Base-by-base conservation (phyloP, 2,888 invertebrate species). In the Dendrolimus pini region DNA sequence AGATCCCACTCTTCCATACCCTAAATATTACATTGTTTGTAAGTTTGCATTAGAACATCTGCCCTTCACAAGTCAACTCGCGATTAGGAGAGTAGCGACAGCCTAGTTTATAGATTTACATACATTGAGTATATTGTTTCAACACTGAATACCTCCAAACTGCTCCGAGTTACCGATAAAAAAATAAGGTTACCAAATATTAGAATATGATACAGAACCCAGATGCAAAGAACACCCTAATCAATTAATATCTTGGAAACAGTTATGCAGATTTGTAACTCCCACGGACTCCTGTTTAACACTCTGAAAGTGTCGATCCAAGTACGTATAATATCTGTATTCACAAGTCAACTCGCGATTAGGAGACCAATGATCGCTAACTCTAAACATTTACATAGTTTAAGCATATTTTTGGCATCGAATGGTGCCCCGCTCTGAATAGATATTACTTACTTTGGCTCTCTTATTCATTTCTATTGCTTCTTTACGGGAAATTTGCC, bases 391-490 rank as follows among this genome's bases (percentile, higher is more conserved):
- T 47, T 47, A 47, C 47, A 47, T 47, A 47, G 47, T 47, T 47
- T 47, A 6, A 47, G 10, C 47, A 47, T 10, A 47, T 18, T 18
- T 18, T 18, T 18, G 18, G 18, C 18, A 18, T 18, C 18, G 18
- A 18, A 18, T 47, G 2, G 10, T 47, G 10, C 47, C 47, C 10
- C 10, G 47, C 41, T 56, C 61, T 66, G 60, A 64, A 67, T 69
- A 47, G 9, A 10, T 47, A 47, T 47, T 47, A 47, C 47, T 47
- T 47, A 47, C 9, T 47, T 47, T 47, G 10, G 10, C 47, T 10
- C 9, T 47, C 47, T 47, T 47, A 47, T 47, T 47, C 10, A 47
- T 10, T 47, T 10, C 47, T 10, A 10, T 10, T 47, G 47, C 6
- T 0, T 10, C 10, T 47, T 47, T 47, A 6, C 2, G 18, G 47